Evolutionary conservation across 2,797 vertebrate genomes (phyloP).

Genomic region (Anguilla obscura): DNA sequence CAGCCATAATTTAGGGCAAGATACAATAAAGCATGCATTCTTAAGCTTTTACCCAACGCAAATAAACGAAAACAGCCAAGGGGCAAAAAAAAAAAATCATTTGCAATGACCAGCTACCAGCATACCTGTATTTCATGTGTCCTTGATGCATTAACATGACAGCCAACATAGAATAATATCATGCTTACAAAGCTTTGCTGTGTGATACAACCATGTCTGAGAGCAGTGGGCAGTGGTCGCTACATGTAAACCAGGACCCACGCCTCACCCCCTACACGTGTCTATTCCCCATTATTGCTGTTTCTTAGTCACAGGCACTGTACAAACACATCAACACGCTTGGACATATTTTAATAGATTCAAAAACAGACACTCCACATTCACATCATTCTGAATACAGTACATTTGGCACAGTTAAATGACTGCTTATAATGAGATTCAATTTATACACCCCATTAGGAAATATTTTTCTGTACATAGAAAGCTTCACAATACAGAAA

Average conservation of each 20-base stretch:
- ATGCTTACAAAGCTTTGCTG: too few species aligned
- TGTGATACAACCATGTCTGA: too few species aligned
- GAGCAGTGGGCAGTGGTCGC: background rate
- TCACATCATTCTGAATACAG: slow-evolving; percentile 28
- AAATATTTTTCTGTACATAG: slow-evolving; percentile 13
- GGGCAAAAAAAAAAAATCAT: too few species aligned
- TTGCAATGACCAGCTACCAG: too few species aligned
- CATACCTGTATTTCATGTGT: too few species aligned
- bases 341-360: background rate
- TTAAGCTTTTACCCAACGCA: too few species aligned
- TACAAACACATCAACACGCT: background rate
- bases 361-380: slow-evolving; percentile 22
- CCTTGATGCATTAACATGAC: too few species aligned
- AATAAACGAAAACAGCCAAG: too few species aligned
- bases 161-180: too few species aligned
- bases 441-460: background rate
- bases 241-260: background rate
- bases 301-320: background rate
- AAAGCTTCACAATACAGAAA: slow-evolving; percentile 22
- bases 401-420: slow-evolving; percentile 29
- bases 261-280: background rate
- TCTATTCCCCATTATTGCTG: background rate
- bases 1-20: too few species aligned
- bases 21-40: too few species aligned
- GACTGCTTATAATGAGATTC: background rate